Conservation (phyloP, 2,113 vertebrate species). For the Cygnus atratus region DNA sequence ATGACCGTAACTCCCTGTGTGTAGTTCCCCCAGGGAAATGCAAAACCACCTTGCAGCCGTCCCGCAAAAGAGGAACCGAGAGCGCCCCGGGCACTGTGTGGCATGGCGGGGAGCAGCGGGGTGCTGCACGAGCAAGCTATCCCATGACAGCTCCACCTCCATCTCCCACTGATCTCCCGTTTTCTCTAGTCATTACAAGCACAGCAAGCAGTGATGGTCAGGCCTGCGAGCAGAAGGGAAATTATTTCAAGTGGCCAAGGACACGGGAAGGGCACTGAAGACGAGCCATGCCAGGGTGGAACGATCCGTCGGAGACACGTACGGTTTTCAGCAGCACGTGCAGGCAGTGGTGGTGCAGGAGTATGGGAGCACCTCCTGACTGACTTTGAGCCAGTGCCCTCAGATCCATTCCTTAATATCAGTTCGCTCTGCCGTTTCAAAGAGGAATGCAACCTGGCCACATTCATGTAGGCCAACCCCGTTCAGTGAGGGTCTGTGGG, state of each 20-base stretch:
- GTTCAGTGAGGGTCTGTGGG: neutral
- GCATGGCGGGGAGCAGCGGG: neutral
- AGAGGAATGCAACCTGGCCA: neutral
- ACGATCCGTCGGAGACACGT: accelerated
- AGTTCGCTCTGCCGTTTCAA: neutral
- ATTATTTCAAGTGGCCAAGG: neutral
- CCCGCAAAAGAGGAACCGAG: constrained; percentile 1
- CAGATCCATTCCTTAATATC: neutral
- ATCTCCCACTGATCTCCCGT: neutral
- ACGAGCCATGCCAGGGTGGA: neutral
- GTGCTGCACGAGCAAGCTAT: neutral
- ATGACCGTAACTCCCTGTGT: neutral
- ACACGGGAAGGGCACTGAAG: neutral
- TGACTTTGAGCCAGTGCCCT: neutral
- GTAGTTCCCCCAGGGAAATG: neutral
- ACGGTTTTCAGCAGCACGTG: neutral
- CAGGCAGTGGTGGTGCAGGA: neutral
- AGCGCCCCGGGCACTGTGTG: neutral
- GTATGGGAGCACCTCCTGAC: neutral
- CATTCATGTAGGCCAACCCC: no score
- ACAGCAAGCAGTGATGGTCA: neutral
- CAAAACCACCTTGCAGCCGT: neutral
- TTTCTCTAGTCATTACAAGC: neutral
- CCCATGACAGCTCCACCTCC: neutral
- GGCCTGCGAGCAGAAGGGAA: neutral